Percentiles rank a stretch among this genome's conserved stretches.
phyloP scores from a whole-genome alignment of 2,888 invertebrate genomes.

The Drosophila rellima region DNA sequence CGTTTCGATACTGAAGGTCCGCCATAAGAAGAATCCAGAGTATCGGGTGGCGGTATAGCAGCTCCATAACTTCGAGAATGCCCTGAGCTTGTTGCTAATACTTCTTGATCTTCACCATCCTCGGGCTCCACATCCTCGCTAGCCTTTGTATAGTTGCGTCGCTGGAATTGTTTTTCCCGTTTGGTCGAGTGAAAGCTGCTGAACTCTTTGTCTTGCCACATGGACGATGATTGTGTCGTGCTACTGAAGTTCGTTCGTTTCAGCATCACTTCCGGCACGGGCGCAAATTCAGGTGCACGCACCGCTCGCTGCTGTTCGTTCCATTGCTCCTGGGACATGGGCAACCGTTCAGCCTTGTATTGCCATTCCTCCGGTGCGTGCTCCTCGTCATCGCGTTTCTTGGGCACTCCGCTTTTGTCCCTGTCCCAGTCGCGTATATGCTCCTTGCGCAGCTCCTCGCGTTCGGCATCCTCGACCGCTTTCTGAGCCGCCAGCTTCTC shows the following conservation, averaged over 20 bases:
- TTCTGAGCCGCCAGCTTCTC: slow-evolving; percentile 72
- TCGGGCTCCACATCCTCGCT: slow-evolving; percentile 23
- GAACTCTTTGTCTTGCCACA: slow-evolving; percentile 48
- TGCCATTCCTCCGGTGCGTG: slow-evolving; percentile 71
- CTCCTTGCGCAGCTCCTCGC: slow-evolving; percentile 85
- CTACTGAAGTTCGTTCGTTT: slow-evolving; percentile 78
- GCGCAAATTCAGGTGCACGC: slow-evolving; percentile 92
- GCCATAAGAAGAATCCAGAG: slow-evolving; percentile 87
- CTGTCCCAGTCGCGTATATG: slow-evolving; percentile 89
- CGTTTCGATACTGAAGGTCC: slow-evolving; percentile 65
- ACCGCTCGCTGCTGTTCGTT: slow-evolving; percentile 89
- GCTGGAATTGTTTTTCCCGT: slow-evolving; percentile 70
- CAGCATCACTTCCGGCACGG: slow-evolving; percentile 82
- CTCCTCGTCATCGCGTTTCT: slow-evolving; percentile 11
- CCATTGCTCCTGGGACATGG: slow-evolving; percentile 85
- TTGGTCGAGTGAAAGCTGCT: slow-evolving; percentile 70
- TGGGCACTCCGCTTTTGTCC: slow-evolving; percentile 85
- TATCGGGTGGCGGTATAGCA: slow-evolving; percentile 89
- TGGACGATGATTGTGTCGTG: slow-evolving; percentile 50
- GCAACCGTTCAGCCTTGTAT: slow-evolving; percentile 82
- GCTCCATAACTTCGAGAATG: slow-evolving; percentile 78
- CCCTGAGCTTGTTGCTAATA: slow-evolving; percentile 12
- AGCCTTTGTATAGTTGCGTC: slow-evolving; percentile 63
- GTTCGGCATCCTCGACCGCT: slow-evolving; percentile 82
- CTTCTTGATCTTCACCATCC: not conserved